A percentile compares a stretch with the other conserved stretches of the same genome.
Evolutionary conservation across 2,888 invertebrate genomes (phyloP).

Genomic region (Rugalucina vietnamica): DNA sequence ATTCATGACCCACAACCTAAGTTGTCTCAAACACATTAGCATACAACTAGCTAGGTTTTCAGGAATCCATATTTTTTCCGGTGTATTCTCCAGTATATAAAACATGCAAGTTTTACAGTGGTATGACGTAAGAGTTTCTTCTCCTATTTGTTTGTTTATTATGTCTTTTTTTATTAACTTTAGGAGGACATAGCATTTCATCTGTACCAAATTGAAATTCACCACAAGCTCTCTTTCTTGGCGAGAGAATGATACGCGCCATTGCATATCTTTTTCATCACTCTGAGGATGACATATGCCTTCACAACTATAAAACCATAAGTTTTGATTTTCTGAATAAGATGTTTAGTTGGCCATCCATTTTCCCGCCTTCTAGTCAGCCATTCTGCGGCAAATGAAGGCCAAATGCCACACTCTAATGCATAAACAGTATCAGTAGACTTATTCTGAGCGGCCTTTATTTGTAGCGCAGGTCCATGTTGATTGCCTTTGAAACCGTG

Average conservation of each 20-base stretch:
- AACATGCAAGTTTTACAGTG: conserved; percentile 43
- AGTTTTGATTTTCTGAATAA: not conserved
- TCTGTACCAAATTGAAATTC: conserved; percentile 18
- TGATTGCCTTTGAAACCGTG: not conserved
- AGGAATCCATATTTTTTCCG: not conserved
- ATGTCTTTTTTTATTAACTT: conserved; percentile 32
- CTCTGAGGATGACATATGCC: conserved; percentile 18
- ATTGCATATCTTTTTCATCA: conserved; percentile 16
- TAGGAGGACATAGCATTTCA: conserved; percentile 29
- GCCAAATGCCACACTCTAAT: conserved; percentile 29
- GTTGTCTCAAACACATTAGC: not conserved
- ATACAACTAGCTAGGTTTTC: conserved; percentile 13
- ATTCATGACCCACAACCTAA: not conserved
- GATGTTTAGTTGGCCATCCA: conserved; percentile 14
- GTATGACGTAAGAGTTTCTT: conserved; percentile 33
- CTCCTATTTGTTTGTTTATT: not conserved
- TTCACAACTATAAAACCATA: conserved; percentile 38
- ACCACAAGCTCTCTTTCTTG: conserved; percentile 33
- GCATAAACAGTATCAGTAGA: conserved; percentile 20
- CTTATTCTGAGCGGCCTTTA: not conserved
- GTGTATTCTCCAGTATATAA: conserved; percentile 10
- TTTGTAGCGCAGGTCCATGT: not conserved
- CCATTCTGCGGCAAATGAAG: conserved; percentile 25
- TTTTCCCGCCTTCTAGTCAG: conserved; percentile 3
- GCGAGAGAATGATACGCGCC: conserved; percentile 34